Base-by-base conservation (phyloP, 2,113 vertebrate species). In the Empidonax traillii region DNA sequence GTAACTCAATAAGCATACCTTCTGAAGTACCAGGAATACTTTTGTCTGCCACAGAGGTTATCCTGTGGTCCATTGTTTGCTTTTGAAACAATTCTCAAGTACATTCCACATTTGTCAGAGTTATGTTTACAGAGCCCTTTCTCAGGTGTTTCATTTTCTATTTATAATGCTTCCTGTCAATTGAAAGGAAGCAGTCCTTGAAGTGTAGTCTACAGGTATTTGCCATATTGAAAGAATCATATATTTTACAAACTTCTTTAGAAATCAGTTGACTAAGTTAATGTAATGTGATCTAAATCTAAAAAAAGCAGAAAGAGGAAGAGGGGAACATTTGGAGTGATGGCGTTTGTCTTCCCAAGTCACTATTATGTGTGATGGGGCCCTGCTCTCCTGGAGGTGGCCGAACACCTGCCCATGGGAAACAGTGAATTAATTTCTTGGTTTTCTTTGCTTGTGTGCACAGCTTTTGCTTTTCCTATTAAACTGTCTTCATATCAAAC, bases 131-230 rank as follows among this genome's bases (percentile, higher is more conserved):
- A 91, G 88, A 83, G 19, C 12, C 33, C 61, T 94, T 90, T 71
- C 65, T 86, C 86, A 83, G 63, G 39, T 85, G 24, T 12, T 91
- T 94, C 33, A 43, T 92, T 69, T 95, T 80, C 41, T 75, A 31
- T 62, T 94, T 83, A 37, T 56, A 85, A 61, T 85, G 47, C 39
- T 94, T 92, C 53, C 30, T 49, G 43, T 79, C 67, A 95, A 55
- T 97, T 95, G 87, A 79, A 95, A 87, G 61, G 18, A 74, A 91
- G 56, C 16, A 92, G 68, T 85, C 55, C n/a, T 90, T 96, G 85
- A 56, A 93, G 19, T 8, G 0, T 81, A 82, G 41, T 58, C 43
- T 89, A 44, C 44, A 78, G 37, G 23, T 74, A 28, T 72, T 84
- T 80, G 22, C 47, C 33, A 5, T 51, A 24, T 73, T 61, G 41